Percentiles rank a stretch among this genome's conserved stretches.
phyloP scores from a whole-genome alignment of 1,140 invertebrate genomes.

The Caenorhabditis brenneri region DNA sequence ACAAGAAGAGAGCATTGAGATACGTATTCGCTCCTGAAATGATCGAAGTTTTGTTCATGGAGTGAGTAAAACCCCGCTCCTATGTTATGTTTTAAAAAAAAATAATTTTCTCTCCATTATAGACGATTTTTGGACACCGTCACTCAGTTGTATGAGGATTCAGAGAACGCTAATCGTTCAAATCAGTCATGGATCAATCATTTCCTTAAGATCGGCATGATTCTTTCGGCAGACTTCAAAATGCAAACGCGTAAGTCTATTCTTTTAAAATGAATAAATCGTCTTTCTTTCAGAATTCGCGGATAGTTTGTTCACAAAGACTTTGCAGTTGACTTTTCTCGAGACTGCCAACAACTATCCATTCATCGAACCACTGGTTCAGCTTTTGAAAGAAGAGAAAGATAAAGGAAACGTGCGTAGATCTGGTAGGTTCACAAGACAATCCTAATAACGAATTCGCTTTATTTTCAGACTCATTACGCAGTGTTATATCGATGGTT shows the following conservation, averaged over 20 bases:
- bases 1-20: background rate
- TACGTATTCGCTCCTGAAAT: background rate
- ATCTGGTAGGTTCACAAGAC: background rate
- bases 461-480: background rate
- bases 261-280: background rate
- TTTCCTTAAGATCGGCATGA: background rate
- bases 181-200: background rate
- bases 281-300: background rate
- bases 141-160: background rate
- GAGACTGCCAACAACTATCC: background rate
- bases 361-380: conserved; percentile 8
- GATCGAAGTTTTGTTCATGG: background rate
- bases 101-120: background rate
- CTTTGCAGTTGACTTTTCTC: background rate
- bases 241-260: background rate
- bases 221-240: background rate
- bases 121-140: conserved; percentile 4
- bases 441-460: too few relatives aligned
- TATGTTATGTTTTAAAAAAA: too few relatives aligned
- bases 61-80: too few relatives aligned
- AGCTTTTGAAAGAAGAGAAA: background rate
- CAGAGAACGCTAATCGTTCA: background rate
- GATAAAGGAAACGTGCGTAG: background rate
- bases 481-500: background rate
- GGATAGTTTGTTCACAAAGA: background rate